Base-by-base conservation (phyloP, 1,140 invertebrate genomes). In the Parapsyche elsis region DNA sequence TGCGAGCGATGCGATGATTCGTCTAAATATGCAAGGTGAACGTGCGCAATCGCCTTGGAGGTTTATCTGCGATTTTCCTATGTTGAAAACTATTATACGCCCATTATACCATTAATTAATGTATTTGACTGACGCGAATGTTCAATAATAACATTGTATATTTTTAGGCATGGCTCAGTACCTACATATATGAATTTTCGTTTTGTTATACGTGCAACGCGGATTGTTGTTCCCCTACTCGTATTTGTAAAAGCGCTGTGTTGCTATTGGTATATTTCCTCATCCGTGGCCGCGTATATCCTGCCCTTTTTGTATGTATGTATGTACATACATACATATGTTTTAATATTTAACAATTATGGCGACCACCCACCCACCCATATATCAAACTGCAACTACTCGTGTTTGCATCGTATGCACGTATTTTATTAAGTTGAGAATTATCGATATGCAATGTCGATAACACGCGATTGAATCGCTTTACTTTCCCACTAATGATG, bases 281-380 rank as follows among this genome's bases (percentile, higher is more conserved):
- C 64, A 30, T 67, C 64, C 64, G 24, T 64, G 59, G 21, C 10
- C 4, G 4, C 59, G 12, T 26, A 53, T 53, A 67, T 67, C 64
- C 64, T 67, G 64, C 64, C 64, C 64, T 67, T 67, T 67, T 26
- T 23, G n/a, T n/a, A n/a, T n/a, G n/a, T n/a, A n/a, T n/a, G n/a
- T n/a, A n/a, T n/a, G n/a, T n/a, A n/a, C n/a, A n/a, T n/a, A n/a
- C n/a, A n/a, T n/a, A n/a, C n/a, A n/a, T n/a, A 67, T 67, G 23
- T 67, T 67, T 38, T 67, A 9, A 16, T 16, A 21, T 26, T 26
- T 26, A 26, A 53, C 16, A 14, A 67, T 67, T 67, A 67, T 26
- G 14, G 64, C n/a, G 64, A 67, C 24, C 64, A 67, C 23, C 64
- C 24, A 67, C 23, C 64, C 24, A 67, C 24, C 23, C 64, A 14